Conservation (phyloP, 64 coral and sea anemone genomes). For the Orbicella faveolata region DNA sequence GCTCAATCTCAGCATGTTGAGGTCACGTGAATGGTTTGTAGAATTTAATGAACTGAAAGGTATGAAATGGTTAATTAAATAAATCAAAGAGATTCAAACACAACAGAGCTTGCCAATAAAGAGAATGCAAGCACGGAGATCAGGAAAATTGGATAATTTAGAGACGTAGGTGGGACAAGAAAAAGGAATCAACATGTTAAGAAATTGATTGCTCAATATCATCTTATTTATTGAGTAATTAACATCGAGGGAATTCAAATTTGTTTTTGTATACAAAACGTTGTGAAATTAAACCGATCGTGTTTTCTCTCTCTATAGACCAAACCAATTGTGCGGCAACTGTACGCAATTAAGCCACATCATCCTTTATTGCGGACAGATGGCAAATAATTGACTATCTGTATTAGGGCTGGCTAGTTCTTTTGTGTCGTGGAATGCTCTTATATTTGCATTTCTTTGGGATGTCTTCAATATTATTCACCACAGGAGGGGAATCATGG, state of each 20-base stretch:
- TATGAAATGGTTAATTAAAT: background rate
- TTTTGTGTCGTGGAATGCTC: slow-evolving; percentile 9
- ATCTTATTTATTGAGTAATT: too few species aligned
- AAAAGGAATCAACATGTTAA: too few species aligned
- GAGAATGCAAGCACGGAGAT: too few species aligned
- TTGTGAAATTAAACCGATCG: background rate
- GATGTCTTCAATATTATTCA: background rate
- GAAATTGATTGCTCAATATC: too few species aligned
- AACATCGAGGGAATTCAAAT: too few species aligned
- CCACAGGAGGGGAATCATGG: background rate
- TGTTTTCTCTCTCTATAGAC: background rate
- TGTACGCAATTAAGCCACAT: background rate
- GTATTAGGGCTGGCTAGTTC: background rate
- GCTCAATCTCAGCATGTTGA: too few species aligned
- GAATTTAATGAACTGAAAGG: background rate
- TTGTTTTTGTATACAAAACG: too few species aligned
- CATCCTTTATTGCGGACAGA: background rate
- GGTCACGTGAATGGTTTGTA: background rate
- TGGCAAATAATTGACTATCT: background rate
- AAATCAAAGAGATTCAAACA: background rate
- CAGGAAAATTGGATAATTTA: too few species aligned
- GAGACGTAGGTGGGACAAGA: too few species aligned
- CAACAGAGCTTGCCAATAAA: background rate
- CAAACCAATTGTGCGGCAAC: background rate
- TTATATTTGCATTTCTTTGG: background rate